Percentiles rank a stretch among this genome's conserved stretches.
These are phyloP conservation scores for Petrolisthes manimaculis DNA, from an alignment of 2,888 invertebrate genomes.

Conservation along the genomic window DNA sequence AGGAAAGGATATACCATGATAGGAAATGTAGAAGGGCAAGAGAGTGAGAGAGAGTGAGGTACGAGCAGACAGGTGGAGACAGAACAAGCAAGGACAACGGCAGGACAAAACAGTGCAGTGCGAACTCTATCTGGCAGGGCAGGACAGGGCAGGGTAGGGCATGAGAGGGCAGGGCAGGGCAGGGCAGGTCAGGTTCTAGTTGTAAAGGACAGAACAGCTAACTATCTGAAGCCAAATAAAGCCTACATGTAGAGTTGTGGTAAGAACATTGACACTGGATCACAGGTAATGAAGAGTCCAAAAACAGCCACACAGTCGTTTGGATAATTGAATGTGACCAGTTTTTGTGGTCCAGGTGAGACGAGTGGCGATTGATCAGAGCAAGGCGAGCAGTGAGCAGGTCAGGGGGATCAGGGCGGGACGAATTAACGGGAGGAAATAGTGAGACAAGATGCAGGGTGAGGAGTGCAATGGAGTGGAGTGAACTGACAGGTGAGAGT, in stretches of 20 bases:
- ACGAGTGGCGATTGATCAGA: background rate
- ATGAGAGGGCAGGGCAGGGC: background rate
- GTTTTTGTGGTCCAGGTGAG: background rate
- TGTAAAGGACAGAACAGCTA: background rate
- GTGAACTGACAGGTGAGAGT: background rate
- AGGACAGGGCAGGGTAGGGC: background rate
- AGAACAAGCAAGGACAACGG: too few relatives aligned
- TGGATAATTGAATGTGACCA: too few relatives aligned
- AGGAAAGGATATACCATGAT: too few relatives aligned
- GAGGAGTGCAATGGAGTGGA: background rate
- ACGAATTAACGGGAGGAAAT: background rate
- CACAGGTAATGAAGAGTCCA: too few relatives aligned
- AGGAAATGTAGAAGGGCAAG: too few relatives aligned
- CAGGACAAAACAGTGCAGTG: background rate
- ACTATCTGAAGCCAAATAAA: too few relatives aligned
- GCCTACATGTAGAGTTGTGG: too few relatives aligned
- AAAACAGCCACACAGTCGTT: too few relatives aligned
- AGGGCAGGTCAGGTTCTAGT: background rate
- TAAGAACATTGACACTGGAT: too few relatives aligned
- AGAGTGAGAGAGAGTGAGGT: too few relatives aligned
- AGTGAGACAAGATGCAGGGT: background rate
- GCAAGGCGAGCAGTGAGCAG: background rate
- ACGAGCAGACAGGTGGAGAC: too few relatives aligned
- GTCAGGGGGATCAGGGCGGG: background rate
- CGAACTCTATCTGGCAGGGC: background rate